Percentiles rank a stretch among this genome's conserved stretches.
Evolutionary conservation across 1,140 invertebrate genomes (phyloP).

Genomic region (Nasonia vitripennis): DNA sequence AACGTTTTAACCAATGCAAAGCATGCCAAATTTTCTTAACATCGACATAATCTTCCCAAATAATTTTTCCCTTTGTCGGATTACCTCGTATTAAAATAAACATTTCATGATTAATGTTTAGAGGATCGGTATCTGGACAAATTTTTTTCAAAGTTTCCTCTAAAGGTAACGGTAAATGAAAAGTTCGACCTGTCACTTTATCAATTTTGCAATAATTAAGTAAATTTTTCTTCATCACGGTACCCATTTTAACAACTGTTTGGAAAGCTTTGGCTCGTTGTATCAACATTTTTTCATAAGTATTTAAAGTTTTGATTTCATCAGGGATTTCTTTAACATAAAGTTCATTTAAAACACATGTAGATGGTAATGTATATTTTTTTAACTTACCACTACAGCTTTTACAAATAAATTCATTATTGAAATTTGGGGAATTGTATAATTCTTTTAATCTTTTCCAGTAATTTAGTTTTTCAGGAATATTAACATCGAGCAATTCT

Average conservation of each 20-base stretch:
- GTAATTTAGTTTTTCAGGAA: conserved; percentile 39
- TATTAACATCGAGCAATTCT: conserved; percentile 34
- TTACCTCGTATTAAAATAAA: conserved; percentile 55
- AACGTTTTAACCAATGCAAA: neutral
- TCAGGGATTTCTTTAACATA: neutral
- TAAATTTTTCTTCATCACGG: conserved; percentile 62
- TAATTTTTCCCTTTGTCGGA: conserved; percentile 19
- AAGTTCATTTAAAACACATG: no score
- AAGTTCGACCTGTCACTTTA: conserved; percentile 64
- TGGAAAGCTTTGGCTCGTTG: conserved; percentile 67
- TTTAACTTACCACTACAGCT: conserved; percentile 52
- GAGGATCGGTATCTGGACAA: conserved; percentile 50
- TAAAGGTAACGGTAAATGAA: conserved; percentile 65
- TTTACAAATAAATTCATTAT: conserved; percentile 51
- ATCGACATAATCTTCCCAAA: conserved; percentile 22
- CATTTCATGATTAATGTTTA: conserved; percentile 50
- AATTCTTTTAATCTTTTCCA: conserved; percentile 6
- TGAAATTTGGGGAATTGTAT: neutral
- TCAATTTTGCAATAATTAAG: conserved; percentile 54
- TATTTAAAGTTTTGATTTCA: conserved; percentile 45
- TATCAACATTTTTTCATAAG: conserved; percentile 60
- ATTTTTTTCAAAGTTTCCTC: conserved; percentile 61
- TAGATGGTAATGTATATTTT: conserved; percentile 52
- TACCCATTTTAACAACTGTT: conserved; percentile 58
- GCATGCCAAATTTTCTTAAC: conserved; percentile 14